Base-by-base conservation (phyloP, 2,888 invertebrate species). In the Cacoxenus indagator region DNA sequence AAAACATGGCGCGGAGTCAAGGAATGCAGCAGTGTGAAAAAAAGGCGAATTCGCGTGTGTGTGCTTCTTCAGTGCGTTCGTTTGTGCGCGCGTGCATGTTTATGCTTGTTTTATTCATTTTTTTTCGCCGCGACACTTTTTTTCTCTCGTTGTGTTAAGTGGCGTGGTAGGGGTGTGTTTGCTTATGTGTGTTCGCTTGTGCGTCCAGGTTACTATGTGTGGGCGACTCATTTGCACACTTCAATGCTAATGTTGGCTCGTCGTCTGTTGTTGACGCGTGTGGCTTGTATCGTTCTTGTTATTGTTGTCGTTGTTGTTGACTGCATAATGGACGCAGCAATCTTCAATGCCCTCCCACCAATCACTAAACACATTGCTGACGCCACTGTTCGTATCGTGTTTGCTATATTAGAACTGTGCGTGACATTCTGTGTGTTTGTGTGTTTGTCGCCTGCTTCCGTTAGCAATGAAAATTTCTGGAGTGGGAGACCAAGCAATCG, bases 1-100 rank as follows among this genome's bases (percentile, higher is more conserved):
- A 59, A 43, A 67, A 69, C 48, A 0, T 19, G 48, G 8, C 19
- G 74, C 71, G 80, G 73, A 74, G 82, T 81, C 77, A 80, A 84
- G 74, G 78, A 82, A 82, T 82, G 78, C 82, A n/a, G 78, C 84
- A 84, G 86, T 85, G 86, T 86, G 85, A 85, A 85, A 85, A 85
- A 85, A 85, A 85, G 82, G 71, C 43, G 78, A 84, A 81, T 84
- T 82, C 82, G 83, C 77, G 81, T 78, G 81, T 80, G 82, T 82
- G 82, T 79, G 78, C 9, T 72, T 45, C 64, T 64, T 17, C 57
- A 62, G 19, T 67, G 26, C 72, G 43, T 67, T 55, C 51, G 26
- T 69, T 22, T 66, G 59, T 37, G 61, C 67, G 46, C n/a, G n/a
- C n/a, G n/a, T n/a, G n/a, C n/a, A n/a, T n/a, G n/a, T n/a, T n/a